A percentile compares a stretch with the other conserved stretches of the same genome.
Evolutionary conservation across 2,797 vertebrate species (phyloP).

Genomic region (Tinamus major): DNA sequence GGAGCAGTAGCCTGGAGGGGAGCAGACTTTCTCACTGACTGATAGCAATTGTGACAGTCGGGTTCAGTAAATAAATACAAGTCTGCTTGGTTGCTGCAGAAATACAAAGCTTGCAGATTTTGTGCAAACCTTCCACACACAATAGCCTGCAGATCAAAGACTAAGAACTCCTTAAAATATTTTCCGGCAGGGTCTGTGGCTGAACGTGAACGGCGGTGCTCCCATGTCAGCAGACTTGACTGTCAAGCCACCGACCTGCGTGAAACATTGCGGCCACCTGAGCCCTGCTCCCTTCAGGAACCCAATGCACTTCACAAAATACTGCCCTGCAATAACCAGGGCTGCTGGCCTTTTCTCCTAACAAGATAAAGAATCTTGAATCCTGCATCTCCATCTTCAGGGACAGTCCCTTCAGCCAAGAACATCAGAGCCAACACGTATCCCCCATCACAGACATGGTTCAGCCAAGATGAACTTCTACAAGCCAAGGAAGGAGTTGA

Average conservation of each 20-base stretch:
- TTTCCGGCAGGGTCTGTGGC: not conserved
- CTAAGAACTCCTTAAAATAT: slow-evolving; percentile 4
- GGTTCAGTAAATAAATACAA: slow-evolving; percentile 29
- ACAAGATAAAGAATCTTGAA: slow-evolving; percentile 9
- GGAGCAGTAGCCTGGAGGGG: not conserved
- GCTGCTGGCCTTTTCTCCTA: slow-evolving; percentile 15
- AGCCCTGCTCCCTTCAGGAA: slow-evolving; percentile 38
- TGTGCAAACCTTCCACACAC: not conserved
- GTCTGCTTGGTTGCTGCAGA: not conserved
- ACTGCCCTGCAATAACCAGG: slow-evolving; percentile 21
- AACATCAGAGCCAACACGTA: slow-evolving; percentile 13
- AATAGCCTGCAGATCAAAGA: slow-evolving; percentile 22
- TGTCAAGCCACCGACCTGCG: slow-evolving; percentile 9
- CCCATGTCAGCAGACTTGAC: slow-evolving; percentile 2
- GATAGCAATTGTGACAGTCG: not conserved
- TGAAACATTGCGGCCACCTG: slow-evolving; percentile 1
- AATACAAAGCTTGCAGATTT: slow-evolving; percentile 11
- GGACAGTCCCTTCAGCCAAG: not conserved
- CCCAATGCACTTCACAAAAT: not conserved
- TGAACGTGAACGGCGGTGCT: slow-evolving; percentile 42
- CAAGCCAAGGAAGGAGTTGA: not conserved
- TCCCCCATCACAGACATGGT: not conserved
- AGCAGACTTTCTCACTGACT: slow-evolving; percentile 18
- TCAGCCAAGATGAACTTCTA: not conserved
- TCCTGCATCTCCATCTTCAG: not conserved